Base-by-base conservation (phyloP, 2,113 vertebrate genomes). In the Notiomystis cincta region DNA sequence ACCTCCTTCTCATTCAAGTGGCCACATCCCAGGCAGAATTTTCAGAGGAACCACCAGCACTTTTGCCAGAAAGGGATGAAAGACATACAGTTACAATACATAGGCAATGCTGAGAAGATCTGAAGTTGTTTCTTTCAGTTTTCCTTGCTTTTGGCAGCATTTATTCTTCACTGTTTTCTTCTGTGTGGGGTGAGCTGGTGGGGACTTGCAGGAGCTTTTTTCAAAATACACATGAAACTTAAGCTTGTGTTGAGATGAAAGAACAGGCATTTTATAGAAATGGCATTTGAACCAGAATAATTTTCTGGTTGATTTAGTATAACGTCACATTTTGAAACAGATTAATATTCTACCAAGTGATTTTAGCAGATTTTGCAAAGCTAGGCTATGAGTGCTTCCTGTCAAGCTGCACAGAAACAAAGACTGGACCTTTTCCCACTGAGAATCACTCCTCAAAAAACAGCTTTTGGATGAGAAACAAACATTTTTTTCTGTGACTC, bases 361-460 rank as follows among this genome's bases (percentile, higher is more conserved):
- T 70, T 93, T 89, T 71, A 89, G 30, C 38, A 66, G 77, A 42
- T 84, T 92, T 93, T 95, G 27, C 37, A 83, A 91, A 91, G 42
- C 37, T 73, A 24, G n/a, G 6, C 45, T 78, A 15, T 2, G 8
- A 83, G 56, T 71, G 35, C 18, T 92, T 92, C 61, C 82, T 93
- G 51, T 71, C 78, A 92, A 81, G 28, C 77, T 95, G 69, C n/a
- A 82, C 33, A 64, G 30, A 87, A 67, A 86, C 7, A 82, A 87
- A 90, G 67, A 53, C 67, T 83, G 71, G 37, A 81, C 25, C 51
- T 89, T 70, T 77, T 94, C 64, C 54, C 47, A 58, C 10, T 28
- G 35, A 82, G 33, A 81, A 84, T 38, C 3, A 3, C 21, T 84
- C 30, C 65, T 87, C 4, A 3, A 88, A 86, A 57, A 50, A 21